phyloP scores from a whole-genome alignment of 2,797 vertebrate species.

The Coluber constrictor region DNA sequence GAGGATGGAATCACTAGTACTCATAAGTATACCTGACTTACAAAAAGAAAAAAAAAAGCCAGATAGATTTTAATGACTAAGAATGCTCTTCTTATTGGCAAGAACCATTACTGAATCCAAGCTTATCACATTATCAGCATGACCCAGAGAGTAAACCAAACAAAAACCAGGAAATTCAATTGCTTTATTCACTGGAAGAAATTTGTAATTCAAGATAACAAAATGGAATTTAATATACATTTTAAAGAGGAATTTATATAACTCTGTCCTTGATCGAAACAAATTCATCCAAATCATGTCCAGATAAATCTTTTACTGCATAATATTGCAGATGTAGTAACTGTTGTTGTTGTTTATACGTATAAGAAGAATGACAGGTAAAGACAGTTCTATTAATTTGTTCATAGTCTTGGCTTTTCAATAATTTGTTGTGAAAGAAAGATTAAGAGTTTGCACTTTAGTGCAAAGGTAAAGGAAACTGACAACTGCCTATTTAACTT shows the following conservation, averaged over 20 bases:
- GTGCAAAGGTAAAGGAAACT: too few relatives aligned
- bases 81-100: neutral
- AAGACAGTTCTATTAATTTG: neutral
- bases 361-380: fast-evolving
- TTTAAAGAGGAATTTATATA: neutral
- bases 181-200: neutral
- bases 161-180: neutral
- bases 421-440: neutral
- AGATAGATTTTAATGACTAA: slow-evolving; percentile 2
- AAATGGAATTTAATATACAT: neutral
- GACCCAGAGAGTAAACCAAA: neutral
- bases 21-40: neutral
- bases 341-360: neutral
- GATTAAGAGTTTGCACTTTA: neutral
- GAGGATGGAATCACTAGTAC: neutral
- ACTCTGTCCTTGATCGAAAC: neutral
- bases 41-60: neutral
- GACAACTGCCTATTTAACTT: too few relatives aligned
- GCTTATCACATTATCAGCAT: slow-evolving; percentile 13
- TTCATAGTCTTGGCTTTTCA: neutral
- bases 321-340: neutral
- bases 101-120: neutral
- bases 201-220: neutral
- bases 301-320: neutral
- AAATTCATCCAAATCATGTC: slow-evolving; percentile 17